These are phyloP conservation scores for Stegodyphus mimosarum DNA, from an alignment of 1,140 invertebrate species.

Conservation along the genomic window DNA sequence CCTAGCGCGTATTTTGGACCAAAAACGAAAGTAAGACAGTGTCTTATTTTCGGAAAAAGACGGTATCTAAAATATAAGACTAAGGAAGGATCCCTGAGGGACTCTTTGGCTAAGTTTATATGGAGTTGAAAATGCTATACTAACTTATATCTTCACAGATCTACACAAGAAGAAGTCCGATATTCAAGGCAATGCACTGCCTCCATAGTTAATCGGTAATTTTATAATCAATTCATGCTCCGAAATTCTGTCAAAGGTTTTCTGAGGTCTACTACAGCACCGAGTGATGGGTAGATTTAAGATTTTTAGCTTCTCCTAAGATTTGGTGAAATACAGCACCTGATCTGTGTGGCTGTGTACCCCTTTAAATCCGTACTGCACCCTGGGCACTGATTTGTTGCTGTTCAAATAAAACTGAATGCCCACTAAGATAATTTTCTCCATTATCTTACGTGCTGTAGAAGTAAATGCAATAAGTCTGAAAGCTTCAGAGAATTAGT, in stretches of 20 bases:
- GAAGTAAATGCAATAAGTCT: not conserved
- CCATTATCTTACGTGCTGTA: not conserved
- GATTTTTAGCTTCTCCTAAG: not conserved
- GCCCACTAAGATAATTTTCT: not conserved
- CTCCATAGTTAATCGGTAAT: not conserved
- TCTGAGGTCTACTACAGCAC: not conserved
- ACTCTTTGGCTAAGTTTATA: not conserved
- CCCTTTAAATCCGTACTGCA: no score
- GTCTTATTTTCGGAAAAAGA: not conserved
- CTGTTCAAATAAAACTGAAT: not conserved
- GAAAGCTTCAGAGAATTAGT: not conserved
- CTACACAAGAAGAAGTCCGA: not conserved
- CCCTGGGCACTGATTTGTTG: no score
- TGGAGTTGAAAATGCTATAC: not conserved
- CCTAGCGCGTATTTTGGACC: not conserved
- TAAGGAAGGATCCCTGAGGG: not conserved
- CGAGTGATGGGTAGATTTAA: not conserved
- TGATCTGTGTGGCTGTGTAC: not conserved
- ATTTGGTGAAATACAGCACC: not conserved
- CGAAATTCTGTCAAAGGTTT: not conserved
- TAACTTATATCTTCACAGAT: not conserved
- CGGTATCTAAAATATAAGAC: not conserved
- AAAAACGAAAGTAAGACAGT: no score
- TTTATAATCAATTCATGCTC: slow-evolving; percentile 2
- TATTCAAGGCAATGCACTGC: not conserved